Conservation (phyloP, 2,113 vertebrate species). For the Progne subis region DNA sequence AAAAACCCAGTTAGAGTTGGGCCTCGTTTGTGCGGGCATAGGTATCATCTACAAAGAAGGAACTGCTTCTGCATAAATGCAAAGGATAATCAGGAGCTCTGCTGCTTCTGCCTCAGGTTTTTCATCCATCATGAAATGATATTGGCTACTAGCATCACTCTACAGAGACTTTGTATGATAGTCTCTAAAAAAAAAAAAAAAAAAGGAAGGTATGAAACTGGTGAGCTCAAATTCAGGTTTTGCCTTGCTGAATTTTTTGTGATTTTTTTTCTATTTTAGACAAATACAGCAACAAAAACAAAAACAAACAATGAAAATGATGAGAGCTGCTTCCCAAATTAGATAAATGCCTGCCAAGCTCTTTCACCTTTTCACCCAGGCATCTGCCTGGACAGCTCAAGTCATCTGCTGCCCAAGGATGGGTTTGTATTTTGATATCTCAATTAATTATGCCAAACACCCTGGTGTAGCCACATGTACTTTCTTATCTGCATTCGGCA, state of each 20-base stretch:
- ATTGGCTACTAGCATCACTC: background rate
- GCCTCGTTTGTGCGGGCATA: background rate
- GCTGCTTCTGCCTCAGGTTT: background rate
- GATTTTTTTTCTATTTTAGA: background rate
- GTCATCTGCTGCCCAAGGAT: background rate
- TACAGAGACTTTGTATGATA: background rate
- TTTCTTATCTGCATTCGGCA: background rate
- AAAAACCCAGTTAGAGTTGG: background rate
- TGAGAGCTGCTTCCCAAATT: background rate
- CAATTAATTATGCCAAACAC: background rate
- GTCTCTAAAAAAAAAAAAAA: background rate
- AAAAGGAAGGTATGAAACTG: background rate
- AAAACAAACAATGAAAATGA: background rate
- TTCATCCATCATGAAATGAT: background rate
- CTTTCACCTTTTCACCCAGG: background rate
- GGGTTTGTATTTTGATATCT: constrained; percentile 18
- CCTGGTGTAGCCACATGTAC: background rate
- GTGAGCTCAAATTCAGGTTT: background rate
- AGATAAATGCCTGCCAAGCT: background rate
- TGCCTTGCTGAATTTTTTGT: background rate
- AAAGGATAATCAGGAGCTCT: background rate
- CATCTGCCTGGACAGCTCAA: background rate
- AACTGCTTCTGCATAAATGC: background rate
- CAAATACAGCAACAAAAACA: background rate
- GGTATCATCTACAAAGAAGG: background rate